Percentiles rank a stretch among this genome's conserved stretches.
Conservation (phyloP, 1,140 invertebrate genomes). For the Apocrypta bakeri region DNA sequence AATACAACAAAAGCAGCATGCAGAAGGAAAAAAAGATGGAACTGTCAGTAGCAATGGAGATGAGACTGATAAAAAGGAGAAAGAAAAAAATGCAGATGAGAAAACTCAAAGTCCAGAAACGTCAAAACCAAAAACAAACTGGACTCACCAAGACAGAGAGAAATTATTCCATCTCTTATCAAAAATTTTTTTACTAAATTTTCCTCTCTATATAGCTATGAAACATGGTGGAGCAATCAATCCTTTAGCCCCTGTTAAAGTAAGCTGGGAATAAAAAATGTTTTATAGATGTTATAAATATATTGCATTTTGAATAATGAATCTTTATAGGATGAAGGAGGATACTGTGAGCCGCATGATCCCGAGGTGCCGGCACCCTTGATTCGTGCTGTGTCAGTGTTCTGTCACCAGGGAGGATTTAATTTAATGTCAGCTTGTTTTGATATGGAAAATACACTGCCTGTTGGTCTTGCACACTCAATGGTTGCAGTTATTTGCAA, state of each 20-base stretch:
- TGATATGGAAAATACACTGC: conserved; percentile 85
- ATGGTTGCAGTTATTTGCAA: conserved; percentile 93
- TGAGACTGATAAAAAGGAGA: conserved; percentile 62
- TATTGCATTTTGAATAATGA: not conserved
- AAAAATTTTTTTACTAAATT: conserved; percentile 90
- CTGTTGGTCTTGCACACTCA: conserved; percentile 90
- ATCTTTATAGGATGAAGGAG: conserved; percentile 68
- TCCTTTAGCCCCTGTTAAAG: conserved; percentile 69
- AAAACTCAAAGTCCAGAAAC: conserved; percentile 52
- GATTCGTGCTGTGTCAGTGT: conserved; percentile 91
- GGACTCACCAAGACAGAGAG: conserved; percentile 85
- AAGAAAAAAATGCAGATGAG: conserved; percentile 55
- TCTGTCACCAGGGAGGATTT: conserved; percentile 92
- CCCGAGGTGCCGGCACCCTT: conserved; percentile 93
- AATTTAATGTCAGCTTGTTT: conserved; percentile 90
- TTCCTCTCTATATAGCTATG: conserved; percentile 93
- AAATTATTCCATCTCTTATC: conserved; percentile 85
- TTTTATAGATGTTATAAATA: not conserved
- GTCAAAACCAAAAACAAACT: conserved; percentile 65
- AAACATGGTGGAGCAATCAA: conserved; percentile 81
- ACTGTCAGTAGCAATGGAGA: conserved; percentile 56
- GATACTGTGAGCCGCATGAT: conserved; percentile 93
- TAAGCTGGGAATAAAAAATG: conserved; percentile 49
- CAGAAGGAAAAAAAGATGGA: conserved; percentile 63
- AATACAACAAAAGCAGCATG: conserved; percentile 76